A percentile compares a stretch with the other conserved stretches of the same genome.
These are phyloP conservation scores for Dendrocincla tyrannina DNA, from an alignment of 2,797 vertebrate species.

Conservation along the genomic window DNA sequence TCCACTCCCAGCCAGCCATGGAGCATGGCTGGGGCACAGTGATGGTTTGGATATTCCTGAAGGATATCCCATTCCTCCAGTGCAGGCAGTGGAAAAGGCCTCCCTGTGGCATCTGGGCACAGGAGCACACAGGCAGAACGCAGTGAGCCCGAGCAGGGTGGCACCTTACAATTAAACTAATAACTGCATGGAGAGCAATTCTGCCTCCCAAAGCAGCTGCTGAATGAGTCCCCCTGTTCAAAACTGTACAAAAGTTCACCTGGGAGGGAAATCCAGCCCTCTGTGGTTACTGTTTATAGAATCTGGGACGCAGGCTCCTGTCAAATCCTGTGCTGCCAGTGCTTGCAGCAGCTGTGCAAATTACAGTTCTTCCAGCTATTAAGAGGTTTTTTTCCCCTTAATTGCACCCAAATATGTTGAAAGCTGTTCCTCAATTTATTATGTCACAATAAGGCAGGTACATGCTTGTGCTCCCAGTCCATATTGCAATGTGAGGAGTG, in stretches of 20 bases:
- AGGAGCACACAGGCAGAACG: background rate
- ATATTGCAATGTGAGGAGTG: background rate
- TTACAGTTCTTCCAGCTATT: background rate
- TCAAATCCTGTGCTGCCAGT: background rate
- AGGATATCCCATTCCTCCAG: background rate
- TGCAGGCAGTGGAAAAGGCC: background rate
- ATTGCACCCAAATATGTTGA: background rate
- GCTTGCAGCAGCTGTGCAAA: background rate
- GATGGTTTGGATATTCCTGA: background rate
- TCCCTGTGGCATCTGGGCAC: background rate
- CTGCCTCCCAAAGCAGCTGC: background rate
- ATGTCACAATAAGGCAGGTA: slow-evolving; percentile 13
- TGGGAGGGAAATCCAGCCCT: background rate
- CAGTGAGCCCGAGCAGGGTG: background rate
- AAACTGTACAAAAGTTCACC: background rate
- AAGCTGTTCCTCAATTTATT: background rate
- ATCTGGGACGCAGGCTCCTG: background rate
- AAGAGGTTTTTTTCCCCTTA: background rate
- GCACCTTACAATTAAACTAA: background rate
- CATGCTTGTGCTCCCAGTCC: background rate
- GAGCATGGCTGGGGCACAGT: background rate
- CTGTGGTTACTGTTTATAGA: background rate
- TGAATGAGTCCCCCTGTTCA: background rate
- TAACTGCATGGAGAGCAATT: background rate
- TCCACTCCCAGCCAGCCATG: background rate